These are phyloP conservation scores for Lophura nycthemera DNA, from an alignment of 2,113 vertebrate genomes.

Conservation along the genomic window DNA sequence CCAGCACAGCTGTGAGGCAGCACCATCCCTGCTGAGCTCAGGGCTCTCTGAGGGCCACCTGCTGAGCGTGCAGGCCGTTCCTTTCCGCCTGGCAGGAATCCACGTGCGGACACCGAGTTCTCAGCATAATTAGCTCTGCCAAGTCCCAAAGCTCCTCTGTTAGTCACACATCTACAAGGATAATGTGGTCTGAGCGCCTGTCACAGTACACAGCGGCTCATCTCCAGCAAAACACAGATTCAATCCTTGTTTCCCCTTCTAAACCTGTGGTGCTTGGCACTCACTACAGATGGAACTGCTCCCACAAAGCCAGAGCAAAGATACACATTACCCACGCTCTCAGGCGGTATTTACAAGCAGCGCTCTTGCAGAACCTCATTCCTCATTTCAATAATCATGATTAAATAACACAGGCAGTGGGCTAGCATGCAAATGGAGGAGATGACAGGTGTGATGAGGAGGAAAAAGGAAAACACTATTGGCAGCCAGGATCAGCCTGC, in stretches of 20 bases:
- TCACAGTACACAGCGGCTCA: neutral
- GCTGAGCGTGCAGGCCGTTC: neutral
- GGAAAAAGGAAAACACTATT: neutral
- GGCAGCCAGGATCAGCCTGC: neutral
- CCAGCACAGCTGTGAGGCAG: neutral
- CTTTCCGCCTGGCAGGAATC: neutral
- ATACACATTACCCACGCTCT: neutral
- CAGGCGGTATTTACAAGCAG: neutral
- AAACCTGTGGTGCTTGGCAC: neutral
- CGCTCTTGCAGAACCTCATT: neutral
- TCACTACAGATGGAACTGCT: neutral
- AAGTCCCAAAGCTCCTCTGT: neutral
- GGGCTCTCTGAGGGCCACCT: neutral
- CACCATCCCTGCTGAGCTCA: neutral
- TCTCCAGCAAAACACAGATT: neutral
- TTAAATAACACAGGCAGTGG: neutral
- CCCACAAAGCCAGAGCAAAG: neutral
- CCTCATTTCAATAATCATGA: fast-evolving
- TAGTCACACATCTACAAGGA: neutral
- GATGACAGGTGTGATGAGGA: neutral
- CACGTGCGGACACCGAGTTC: neutral
- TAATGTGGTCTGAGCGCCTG: neutral
- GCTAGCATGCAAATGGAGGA: neutral
- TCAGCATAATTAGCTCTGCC: neutral
- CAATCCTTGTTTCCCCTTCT: neutral